Conservation (phyloP, 1,140 invertebrate species). For the Heliconius himera region DNA sequence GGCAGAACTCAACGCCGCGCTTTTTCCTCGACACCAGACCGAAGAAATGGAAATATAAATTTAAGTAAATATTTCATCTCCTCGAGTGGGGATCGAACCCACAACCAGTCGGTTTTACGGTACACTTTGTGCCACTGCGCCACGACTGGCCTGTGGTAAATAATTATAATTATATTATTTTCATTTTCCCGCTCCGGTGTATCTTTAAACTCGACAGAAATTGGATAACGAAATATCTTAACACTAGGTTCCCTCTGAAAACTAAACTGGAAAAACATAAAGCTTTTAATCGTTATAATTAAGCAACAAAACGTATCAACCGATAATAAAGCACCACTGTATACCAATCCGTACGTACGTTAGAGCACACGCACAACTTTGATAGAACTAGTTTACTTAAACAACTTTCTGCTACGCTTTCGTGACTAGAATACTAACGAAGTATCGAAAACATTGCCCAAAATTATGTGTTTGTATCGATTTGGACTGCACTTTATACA, state of each 20-base stretch:
- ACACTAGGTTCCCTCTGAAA: background rate
- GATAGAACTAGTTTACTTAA: slow-evolving; percentile 48
- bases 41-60: too few species aligned
- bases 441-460: slow-evolving; percentile 47
- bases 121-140: too few species aligned
- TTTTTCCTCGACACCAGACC: too few species aligned
- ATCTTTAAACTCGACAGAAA: background rate
- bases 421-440: slow-evolving; percentile 54
- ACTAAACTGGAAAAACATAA: background rate
- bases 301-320: background rate
- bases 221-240: background rate
- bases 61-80: too few species aligned
- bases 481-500: background rate
- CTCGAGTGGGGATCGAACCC: too few species aligned
- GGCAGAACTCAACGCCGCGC: too few species aligned
- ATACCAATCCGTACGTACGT: background rate
- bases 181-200: too few species aligned
- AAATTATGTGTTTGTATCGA: slow-evolving; percentile 35
- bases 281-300: background rate
- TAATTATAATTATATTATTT: too few species aligned
- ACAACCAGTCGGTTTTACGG: too few species aligned
- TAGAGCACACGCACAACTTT: slow-evolving; percentile 3
- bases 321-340: slow-evolving; percentile 10
- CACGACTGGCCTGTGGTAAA: too few species aligned
- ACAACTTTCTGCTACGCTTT: slow-evolving; percentile 48